A percentile compares a stretch with the other conserved stretches of the same genome.
Evolutionary conservation across 2,113 vertebrate genomes (phyloP).

Genomic region (Ameiurus melas): DNA sequence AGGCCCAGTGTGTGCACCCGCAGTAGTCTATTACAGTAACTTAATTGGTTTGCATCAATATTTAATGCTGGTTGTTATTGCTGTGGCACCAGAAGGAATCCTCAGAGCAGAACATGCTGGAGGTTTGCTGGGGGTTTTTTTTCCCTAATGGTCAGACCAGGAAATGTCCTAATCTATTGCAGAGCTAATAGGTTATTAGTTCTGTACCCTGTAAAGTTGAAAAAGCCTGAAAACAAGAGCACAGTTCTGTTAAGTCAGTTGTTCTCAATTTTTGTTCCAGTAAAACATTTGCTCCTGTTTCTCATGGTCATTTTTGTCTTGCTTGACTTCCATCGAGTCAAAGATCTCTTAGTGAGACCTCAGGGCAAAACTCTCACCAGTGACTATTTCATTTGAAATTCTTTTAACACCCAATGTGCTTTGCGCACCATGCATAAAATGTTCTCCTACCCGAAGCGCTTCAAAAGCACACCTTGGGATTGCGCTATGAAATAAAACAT

Average conservation of each 20-base stretch:
- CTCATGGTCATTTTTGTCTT: not conserved
- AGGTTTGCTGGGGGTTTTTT: not conserved
- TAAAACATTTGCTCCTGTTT: slow-evolving; percentile 36
- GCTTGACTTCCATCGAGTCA: not conserved
- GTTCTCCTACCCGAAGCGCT: not conserved
- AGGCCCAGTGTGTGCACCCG: not conserved
- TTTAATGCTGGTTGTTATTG: not conserved
- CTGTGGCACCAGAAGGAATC: not conserved
- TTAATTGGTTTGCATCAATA: slow-evolving; percentile 18
- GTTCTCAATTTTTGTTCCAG: not conserved
- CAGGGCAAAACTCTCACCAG: not conserved
- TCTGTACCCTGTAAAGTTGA: not conserved
- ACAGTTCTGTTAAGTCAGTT: not conserved
- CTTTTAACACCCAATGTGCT: not conserved
- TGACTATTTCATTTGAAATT: not conserved
- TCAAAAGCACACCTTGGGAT: slow-evolving; percentile 1
- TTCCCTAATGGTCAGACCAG: not conserved
- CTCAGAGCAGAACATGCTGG: not conserved
- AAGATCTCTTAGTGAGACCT: not conserved
- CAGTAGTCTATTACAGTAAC: not conserved
- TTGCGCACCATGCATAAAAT: not conserved
- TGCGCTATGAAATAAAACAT: not conserved
- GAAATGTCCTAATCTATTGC: not conserved
- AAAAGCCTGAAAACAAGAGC: not conserved
- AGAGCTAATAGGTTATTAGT: not conserved